Conservation (phyloP, 2,888 invertebrate species). For the Aspidiotus rigidus region DNA sequence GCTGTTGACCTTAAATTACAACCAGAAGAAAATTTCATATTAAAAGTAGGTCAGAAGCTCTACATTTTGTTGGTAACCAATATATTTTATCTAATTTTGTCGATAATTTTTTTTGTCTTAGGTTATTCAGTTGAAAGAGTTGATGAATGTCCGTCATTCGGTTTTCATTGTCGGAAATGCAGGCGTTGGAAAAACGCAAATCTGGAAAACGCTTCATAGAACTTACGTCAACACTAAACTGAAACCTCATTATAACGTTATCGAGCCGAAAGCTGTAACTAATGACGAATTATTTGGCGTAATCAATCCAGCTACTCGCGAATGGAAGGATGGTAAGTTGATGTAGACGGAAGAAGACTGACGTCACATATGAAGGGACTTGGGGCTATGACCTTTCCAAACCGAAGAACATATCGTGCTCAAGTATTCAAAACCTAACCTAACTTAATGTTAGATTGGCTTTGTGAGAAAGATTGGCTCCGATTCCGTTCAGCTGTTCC, state of each 20-base stretch:
- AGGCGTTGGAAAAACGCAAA: slow-evolving; percentile 85
- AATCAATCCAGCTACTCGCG: slow-evolving; percentile 84
- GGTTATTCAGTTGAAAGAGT: slow-evolving; percentile 85
- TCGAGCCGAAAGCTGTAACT: slow-evolving; percentile 94
- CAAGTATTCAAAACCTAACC: no score
- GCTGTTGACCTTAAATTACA: slow-evolving; percentile 75
- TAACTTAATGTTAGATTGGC: no score
- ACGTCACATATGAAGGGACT: no score
- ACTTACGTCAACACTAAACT: slow-evolving; percentile 73
- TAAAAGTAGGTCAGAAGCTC: slow-evolving; percentile 52
- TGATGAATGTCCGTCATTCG: slow-evolving; percentile 87
- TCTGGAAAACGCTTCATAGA: slow-evolving; percentile 80
- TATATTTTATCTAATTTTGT: slow-evolving; percentile 34
- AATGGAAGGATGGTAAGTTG: slow-evolving; percentile 69
- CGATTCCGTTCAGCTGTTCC: no score
- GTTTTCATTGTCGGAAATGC: slow-evolving; percentile 79
- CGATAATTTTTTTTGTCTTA: slow-evolving; percentile 41
- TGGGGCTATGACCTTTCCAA: no score
- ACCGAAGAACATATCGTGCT: no score
- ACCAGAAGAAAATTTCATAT: slow-evolving; percentile 79
- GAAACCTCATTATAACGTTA: slow-evolving; percentile 75
- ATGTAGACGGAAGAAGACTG: no score
- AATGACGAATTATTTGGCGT: slow-evolving; percentile 91
- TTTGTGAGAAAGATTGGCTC: no score
- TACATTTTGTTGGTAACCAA: background rate